A percentile compares a stretch with the other conserved stretches of the same genome.
phyloP scores from a whole-genome alignment of 2,888 invertebrate genomes.

The Tiliacea aurago region DNA sequence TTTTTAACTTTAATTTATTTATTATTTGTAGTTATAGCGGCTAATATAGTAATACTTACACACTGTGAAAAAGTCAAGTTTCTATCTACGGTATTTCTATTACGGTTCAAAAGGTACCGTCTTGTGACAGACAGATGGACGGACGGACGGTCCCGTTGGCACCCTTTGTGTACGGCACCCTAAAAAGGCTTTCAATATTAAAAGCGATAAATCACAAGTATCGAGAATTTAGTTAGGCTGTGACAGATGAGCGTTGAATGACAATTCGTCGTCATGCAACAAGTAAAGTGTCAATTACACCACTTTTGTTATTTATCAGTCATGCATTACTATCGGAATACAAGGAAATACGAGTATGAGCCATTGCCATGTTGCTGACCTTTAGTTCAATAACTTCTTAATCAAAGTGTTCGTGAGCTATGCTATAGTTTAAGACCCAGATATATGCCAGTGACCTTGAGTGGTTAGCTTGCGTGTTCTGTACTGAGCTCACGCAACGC shows the following conservation, averaged over 20 bases:
- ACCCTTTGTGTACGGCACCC: too few species aligned
- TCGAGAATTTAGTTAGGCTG: not conserved
- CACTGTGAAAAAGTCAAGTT: too few species aligned
- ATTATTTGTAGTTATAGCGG: too few species aligned
- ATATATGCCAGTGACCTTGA: too few species aligned
- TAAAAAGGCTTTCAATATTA: not conserved
- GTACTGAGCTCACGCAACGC: too few species aligned
- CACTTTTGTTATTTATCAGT: conserved; percentile 1
- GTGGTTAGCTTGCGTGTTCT: too few species aligned
- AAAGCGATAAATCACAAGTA: not conserved
- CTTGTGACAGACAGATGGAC: too few species aligned
- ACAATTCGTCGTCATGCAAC: conserved; percentile 26
- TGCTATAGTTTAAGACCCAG: not conserved
- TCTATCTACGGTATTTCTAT: too few species aligned
- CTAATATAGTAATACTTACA: too few species aligned
- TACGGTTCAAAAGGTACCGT: too few species aligned
- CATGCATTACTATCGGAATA: conserved; percentile 14
- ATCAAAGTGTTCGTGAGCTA: not conserved
- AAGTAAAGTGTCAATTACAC: conserved; percentile 22
- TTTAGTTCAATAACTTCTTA: conserved; percentile 2
- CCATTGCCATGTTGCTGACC: conserved; percentile 18
- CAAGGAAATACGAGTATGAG: not conserved
- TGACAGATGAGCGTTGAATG: conserved; percentile 7
- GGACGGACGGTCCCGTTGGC: too few species aligned
- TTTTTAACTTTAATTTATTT: too few species aligned